These are phyloP conservation scores for Alcis repandata DNA, from an alignment of 2,888 invertebrate genomes.

Conservation along the genomic window DNA sequence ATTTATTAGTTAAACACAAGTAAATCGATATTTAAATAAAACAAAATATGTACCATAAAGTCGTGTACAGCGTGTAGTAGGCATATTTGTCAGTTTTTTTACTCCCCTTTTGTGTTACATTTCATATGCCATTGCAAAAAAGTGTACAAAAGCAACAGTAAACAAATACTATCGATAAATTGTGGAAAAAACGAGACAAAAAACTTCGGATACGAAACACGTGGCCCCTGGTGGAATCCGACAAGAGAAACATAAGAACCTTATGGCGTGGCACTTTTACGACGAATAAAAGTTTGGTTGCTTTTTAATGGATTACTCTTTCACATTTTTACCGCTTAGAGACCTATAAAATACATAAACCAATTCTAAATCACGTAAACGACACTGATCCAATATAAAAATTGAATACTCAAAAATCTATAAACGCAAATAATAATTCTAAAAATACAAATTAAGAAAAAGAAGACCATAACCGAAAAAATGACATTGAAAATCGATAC, in stretches of 20 bases:
- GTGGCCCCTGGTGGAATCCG: conserved; percentile 58
- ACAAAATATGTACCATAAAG: conserved; percentile 36
- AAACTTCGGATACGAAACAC: conserved; percentile 61
- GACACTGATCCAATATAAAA: conserved; percentile 7
- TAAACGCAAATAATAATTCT: conserved; percentile 4
- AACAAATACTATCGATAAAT: conserved; percentile 58
- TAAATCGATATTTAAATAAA: conserved; percentile 21
- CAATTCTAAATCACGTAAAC: conserved; percentile 3
- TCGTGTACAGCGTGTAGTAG: conserved; percentile 36
- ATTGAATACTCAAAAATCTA: conserved; percentile 10
- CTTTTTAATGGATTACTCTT: conserved; percentile 27
- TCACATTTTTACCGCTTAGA: conserved; percentile 20
- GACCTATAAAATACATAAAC: conserved; percentile 7
- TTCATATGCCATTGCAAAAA: conserved; percentile 60
- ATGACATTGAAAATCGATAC: conserved; percentile 69
- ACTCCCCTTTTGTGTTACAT: conserved; percentile 57
- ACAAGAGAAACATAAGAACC: conserved; percentile 42
- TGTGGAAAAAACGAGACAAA: conserved; percentile 48
- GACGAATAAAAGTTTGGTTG: conserved; percentile 19
- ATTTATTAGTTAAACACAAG: not conserved
- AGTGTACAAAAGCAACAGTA: conserved; percentile 52
- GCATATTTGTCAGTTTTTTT: conserved; percentile 45
- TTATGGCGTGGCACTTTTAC: conserved; percentile 39
- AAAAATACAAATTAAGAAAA: conserved; percentile 9
- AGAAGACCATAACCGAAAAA: conserved; percentile 43